Evolutionary conservation across 2,888 invertebrate genomes (phyloP).

Genomic region (Caenorhabditis sp.): DNA sequence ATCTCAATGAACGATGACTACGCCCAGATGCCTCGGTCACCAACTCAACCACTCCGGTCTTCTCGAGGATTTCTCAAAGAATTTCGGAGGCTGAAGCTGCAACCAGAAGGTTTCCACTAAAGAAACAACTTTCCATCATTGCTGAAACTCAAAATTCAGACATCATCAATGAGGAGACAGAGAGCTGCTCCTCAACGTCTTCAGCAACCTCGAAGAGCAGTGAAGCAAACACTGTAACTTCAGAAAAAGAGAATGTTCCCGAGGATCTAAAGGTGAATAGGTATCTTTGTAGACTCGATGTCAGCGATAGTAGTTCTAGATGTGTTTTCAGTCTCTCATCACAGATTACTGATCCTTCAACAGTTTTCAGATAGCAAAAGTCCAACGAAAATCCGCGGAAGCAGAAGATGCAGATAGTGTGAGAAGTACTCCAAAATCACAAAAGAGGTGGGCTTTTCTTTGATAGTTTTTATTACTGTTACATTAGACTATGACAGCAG

Average conservation of each 20-base stretch:
- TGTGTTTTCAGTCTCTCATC: too few relatives aligned
- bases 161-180: conserved; percentile 42
- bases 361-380: conserved; percentile 9
- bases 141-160: conserved; percentile 40
- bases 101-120: conserved; percentile 54
- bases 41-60: conserved; percentile 51
- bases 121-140: neutral
- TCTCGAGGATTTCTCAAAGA: conserved; percentile 52
- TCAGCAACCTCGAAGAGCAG: conserved; percentile 34
- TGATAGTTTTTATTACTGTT: too few relatives aligned
- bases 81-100: conserved; percentile 48
- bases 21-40: conserved; percentile 23
- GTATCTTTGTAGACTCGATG: too few relatives aligned
- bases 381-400: conserved; percentile 52
- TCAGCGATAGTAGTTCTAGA: too few relatives aligned
- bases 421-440: conserved; percentile 11
- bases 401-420: conserved; percentile 53
- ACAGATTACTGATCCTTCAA: conserved; percentile 18
- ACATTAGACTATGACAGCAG: too few relatives aligned
- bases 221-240: neutral
- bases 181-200: conserved; percentile 46
- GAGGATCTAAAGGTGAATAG: conserved; percentile 24
- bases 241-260: conserved; percentile 7
- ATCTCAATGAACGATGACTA: conserved; percentile 12
- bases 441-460: conserved; percentile 1